Evolutionary conservation across 2,888 invertebrate species (phyloP).

Genomic region (Lingula anatina): DNA sequence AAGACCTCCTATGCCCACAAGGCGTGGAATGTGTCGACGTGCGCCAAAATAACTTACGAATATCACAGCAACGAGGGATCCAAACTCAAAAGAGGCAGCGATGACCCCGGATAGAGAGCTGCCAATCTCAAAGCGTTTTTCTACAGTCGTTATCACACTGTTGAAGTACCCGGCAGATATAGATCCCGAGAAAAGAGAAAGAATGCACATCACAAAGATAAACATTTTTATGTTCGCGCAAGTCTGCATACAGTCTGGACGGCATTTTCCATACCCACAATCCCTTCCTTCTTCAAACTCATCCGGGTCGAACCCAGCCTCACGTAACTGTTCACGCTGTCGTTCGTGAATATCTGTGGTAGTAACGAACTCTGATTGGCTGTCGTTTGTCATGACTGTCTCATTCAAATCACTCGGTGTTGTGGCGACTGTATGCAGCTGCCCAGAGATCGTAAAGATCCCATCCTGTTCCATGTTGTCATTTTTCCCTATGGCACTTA

Average conservation of each 20-base stretch:
- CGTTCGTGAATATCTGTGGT: no score
- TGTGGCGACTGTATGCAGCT: no score
- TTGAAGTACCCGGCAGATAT: conserved; percentile 50
- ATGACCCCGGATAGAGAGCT: conserved; percentile 88
- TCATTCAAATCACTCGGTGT: no score
- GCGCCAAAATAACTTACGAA: conserved; percentile 94
- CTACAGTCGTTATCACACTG: conserved; percentile 88
- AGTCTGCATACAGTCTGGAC: conserved; percentile 77
- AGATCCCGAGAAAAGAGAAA: conserved; percentile 43
- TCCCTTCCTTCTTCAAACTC: conserved; percentile 58
- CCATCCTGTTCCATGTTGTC: no score
- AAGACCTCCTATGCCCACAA: conserved; percentile 86
- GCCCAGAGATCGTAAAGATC: no score
- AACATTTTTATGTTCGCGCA: conserved; percentile 78
- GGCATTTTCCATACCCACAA: conserved; percentile 82
- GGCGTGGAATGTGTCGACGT: conserved; percentile 84
- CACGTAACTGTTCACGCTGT: no score
- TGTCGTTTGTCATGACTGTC: no score
- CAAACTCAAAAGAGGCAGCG: conserved; percentile 85
- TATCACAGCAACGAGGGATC: conserved; percentile 90
- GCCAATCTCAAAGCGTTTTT: conserved; percentile 86
- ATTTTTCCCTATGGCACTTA: no score
- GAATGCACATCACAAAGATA: conserved; percentile 42
- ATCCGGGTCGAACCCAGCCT: no score
- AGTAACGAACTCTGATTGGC: no score